These are phyloP conservation scores for Alethe castanea DNA, from an alignment of 2,113 vertebrate genomes.

Conservation along the genomic window DNA sequence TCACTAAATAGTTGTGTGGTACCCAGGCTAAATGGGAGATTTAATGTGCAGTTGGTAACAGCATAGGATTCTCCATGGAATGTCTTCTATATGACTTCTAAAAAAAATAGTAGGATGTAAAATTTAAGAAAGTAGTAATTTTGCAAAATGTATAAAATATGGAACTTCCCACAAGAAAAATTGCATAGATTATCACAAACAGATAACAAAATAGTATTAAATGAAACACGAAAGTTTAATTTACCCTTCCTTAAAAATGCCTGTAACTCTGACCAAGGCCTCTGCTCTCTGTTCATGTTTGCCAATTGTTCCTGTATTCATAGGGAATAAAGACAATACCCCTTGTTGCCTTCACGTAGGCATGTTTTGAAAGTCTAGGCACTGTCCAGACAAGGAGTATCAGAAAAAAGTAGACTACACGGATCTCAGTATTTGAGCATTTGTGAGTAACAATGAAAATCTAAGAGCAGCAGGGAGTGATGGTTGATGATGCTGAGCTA, in stretches of 20 bases:
- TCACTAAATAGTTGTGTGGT: not conserved
- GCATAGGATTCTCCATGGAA: not conserved
- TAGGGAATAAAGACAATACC: not conserved
- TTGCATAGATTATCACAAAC: not conserved
- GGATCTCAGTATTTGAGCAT: not conserved
- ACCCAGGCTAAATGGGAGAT: not conserved
- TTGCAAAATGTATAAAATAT: not conserved
- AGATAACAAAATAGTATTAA: not conserved
- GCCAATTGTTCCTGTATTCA: not conserved
- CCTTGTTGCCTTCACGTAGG: not conserved
- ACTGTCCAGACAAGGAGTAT: not conserved
- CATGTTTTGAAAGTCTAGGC: not conserved
- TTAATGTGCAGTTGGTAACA: not conserved
- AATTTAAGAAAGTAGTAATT: not conserved
- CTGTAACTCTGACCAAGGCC: not conserved
- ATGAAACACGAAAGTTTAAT: not conserved
- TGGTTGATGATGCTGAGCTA: not conserved
- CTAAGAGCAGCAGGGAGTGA: not conserved
- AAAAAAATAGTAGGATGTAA: not conserved
- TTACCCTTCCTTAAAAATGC: not conserved
- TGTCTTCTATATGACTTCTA: not conserved
- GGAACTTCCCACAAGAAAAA: not conserved
- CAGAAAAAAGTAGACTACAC: not conserved
- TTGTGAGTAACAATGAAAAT: not conserved
- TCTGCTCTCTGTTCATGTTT: not conserved